phyloP scores from a whole-genome alignment of 2,888 invertebrate species.

The Oligia latruncula region DNA sequence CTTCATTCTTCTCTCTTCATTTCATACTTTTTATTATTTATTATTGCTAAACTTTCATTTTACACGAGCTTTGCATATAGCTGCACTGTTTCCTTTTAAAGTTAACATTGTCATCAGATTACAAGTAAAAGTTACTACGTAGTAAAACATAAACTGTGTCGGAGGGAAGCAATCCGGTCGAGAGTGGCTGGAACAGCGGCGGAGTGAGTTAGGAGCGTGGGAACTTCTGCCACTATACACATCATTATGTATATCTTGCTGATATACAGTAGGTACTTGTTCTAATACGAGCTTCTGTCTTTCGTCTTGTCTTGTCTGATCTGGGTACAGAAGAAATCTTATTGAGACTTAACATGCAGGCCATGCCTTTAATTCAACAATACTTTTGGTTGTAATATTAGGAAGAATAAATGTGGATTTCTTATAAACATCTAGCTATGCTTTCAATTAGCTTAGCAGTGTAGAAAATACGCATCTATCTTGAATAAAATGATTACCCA shows the following conservation, averaged over 20 bases:
- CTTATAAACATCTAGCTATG: neutral
- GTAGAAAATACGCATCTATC: neutral
- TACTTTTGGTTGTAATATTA: neutral
- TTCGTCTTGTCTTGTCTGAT: neutral
- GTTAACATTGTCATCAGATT: neutral
- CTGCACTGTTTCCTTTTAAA: neutral
- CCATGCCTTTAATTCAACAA: neutral
- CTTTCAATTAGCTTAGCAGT: neutral
- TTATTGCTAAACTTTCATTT: neutral
- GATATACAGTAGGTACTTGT: neutral
- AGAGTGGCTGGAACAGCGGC: conserved; percentile 11
- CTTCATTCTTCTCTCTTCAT: neutral
- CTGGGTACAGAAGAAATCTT: conserved; percentile 1
- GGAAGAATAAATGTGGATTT: neutral
- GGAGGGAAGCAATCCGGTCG: conserved; percentile 27
- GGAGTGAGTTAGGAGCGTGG: conserved; percentile 23
- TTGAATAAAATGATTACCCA: neutral
- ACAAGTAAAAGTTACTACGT: conserved; percentile 22
- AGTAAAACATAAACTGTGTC: conserved; percentile 20
- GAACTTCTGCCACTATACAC: conserved; percentile 19
- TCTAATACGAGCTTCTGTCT: neutral
- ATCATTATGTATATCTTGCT: neutral
- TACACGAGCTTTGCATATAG: neutral
- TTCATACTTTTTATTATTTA: too few species aligned
- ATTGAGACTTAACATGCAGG: neutral